Evolutionary conservation across 2,888 invertebrate genomes (phyloP).

Genomic region (Globia sparganii): DNA sequence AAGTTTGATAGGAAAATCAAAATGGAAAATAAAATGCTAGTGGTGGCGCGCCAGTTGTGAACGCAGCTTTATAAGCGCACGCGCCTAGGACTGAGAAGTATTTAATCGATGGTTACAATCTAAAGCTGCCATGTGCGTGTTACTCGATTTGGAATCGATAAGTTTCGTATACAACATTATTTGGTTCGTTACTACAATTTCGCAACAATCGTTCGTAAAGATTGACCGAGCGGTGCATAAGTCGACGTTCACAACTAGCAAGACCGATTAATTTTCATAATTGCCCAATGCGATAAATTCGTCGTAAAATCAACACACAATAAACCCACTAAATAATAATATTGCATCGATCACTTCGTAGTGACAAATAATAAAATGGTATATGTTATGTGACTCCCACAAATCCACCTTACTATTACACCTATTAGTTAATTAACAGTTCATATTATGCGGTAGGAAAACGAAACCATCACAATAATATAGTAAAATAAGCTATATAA

Average conservation of each 20-base stretch:
- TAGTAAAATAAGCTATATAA: constrained; percentile 88
- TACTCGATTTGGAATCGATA: constrained; percentile 55
- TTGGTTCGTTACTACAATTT: constrained; percentile 53
- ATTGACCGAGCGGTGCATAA: constrained; percentile 17
- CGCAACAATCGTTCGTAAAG: constrained; percentile 17
- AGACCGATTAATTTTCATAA: constrained; percentile 82
- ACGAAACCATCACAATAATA: constrained; percentile 89
- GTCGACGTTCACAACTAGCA: constrained; percentile 69
- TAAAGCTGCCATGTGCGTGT: constrained; percentile 39
- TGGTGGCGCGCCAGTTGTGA: constrained; percentile 73
- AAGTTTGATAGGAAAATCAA: constrained; percentile 90
- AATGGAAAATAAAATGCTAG: constrained; percentile 79
- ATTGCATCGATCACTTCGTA: constrained; percentile 81
- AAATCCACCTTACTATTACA: constrained; percentile 82
- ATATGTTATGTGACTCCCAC: constrained; percentile 87
- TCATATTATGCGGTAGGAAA: constrained; percentile 88
- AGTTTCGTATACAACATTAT: constrained; percentile 61
- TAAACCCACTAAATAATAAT: constrained; percentile 82
- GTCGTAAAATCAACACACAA: constrained; percentile 79
- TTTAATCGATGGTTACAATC: constrained; percentile 40
- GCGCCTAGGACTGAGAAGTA: constrained; percentile 18
- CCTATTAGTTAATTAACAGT: constrained; percentile 87
- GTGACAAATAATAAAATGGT: constrained; percentile 85
- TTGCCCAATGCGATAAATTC: constrained; percentile 85
- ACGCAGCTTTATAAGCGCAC: constrained; percentile 38